Percentiles rank a stretch among this genome's conserved stretches.
Evolutionary conservation across 2,888 invertebrate genomes (phyloP).

Genomic region (Eupeodes latifasciatus): DNA sequence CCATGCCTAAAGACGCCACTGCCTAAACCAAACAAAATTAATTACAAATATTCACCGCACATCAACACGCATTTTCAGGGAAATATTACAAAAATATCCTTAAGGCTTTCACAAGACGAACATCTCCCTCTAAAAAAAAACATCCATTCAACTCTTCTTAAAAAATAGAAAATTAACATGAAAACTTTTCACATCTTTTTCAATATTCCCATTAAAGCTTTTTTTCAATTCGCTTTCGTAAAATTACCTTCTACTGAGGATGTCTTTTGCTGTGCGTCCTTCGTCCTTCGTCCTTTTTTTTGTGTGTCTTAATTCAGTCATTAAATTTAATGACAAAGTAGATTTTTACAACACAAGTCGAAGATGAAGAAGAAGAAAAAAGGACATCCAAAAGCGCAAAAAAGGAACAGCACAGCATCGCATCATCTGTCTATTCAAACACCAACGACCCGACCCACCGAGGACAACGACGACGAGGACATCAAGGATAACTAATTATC

Average conservation of each 20-base stretch:
- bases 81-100: slow-evolving; percentile 40
- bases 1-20: too few relatives aligned
- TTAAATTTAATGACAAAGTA: slow-evolving; percentile 76
- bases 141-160: slow-evolving; percentile 3
- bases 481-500: slow-evolving; percentile 76
- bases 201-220: slow-evolving; percentile 58
- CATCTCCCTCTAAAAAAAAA: background rate
- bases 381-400: slow-evolving; percentile 65
- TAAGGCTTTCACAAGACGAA: slow-evolving; percentile 23
- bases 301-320: slow-evolving; percentile 69
- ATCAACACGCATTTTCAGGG: slow-evolving; percentile 57
- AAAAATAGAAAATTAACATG: background rate
- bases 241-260: background rate
- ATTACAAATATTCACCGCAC: slow-evolving; percentile 60
- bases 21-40: slow-evolving; percentile 52
- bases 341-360: slow-evolving; percentile 56
- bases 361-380: slow-evolving; percentile 20
- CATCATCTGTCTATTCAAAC: slow-evolving; percentile 6
- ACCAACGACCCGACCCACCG: background rate
- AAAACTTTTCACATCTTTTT: slow-evolving; percentile 39
- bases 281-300: background rate
- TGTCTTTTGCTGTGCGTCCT: background rate
- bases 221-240: background rate
- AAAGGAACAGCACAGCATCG: slow-evolving; percentile 52
- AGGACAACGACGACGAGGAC: slow-evolving; percentile 17